Base-by-base conservation (phyloP, 1,140 invertebrate genomes). In the Trachelipus rathkii region DNA sequence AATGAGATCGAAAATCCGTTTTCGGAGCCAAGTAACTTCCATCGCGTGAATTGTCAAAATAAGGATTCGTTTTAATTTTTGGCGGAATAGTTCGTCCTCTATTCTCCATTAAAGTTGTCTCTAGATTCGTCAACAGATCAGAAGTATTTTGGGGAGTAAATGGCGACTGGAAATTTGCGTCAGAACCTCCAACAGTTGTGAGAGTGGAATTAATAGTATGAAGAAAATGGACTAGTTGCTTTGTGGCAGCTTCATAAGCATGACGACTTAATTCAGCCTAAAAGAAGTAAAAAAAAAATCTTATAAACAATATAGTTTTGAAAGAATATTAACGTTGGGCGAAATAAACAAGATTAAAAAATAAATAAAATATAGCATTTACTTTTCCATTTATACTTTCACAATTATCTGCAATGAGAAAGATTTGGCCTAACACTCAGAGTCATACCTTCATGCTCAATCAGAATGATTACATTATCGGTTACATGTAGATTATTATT, bases 141-240 rank as follows among this genome's bases (percentile, higher is more conserved):
- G 50, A 60, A 19, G 50, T 60, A 60, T 60, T 60, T 60, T 60
- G 11, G 11, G 50, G 50, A 19, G 50, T 60, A 60, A 60, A 60
- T 4, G 50, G 50, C 3, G 50, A 60, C 50, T 60, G 11, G 2
- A 60, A 15, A 15, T 60, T 60, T 13, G 11, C 19, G 1, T 60
- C 50, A 15, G 50, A 19, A 8, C 50, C 19, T 3, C 11, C 50
- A 13, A 60, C 50, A 13, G 50, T 60, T 60, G 50, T 15, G 11
- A 60, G 50, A 60, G 50, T 60, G 11, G 50, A 15, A 19, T 60
- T 60, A 15, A 60, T 60, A 19, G 50, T 60, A 15, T 60, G 50
- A 3, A 60, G 50, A 19, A 60, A 60, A 60, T 60, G 50, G 19
- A 60, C 50, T 1, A 60, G 50, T 19, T 60, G 50, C 8, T 19